Evolutionary conservation across 2,113 vertebrate genomes (phyloP), one percentile per base, ranked within the genome.

Genomic region (Ptilorrhoa leucosticta): DNA sequence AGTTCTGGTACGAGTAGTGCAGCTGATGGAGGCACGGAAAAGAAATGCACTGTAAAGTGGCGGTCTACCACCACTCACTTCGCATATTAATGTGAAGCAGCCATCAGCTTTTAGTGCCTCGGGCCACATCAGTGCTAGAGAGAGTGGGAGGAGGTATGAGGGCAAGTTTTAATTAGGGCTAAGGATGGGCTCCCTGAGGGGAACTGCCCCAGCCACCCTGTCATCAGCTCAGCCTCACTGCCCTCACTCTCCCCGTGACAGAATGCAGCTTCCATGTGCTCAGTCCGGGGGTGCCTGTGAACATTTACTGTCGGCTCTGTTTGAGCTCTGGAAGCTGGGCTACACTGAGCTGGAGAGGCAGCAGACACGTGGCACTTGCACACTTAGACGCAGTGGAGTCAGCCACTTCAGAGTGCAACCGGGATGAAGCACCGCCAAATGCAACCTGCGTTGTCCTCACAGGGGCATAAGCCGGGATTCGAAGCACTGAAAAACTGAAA

Each of bases 221-320:
- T 31, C n/a, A 63, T 28, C 73, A 71, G 61, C 56, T 53, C 37
- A 40, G 35, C 22, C 31, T 35, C 37, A 51, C 30, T 33, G 51
- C 63, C 30, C 56, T 28, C 47, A 16, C 24, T 24, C 15, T 40
- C 42, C 17, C 53, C 26, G 44, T 30, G 45, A 45, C 53, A 53
- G 30, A 4, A 30, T 0, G 0, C 30, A 33, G 30, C 17, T 71
- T 44, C 47, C 47, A n/a, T 3, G 23, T 1, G 5, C n/a, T 70
- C n/a, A 53, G 56, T 11, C 37, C 50, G 35, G 3, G 6, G 17
- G 7, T 26, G 23, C 37, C 37, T 33, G 47, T 40, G 48, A 60
- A 48, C 7, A 5, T 28, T 30, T 47, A 16, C 39, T 58, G 39
- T 6, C 44, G 56, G 48, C 35, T 60, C 17, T 26, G 6, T 31